Base-by-base conservation (phyloP, 2,888 invertebrate species). In the Crossocerus cetratus region DNA sequence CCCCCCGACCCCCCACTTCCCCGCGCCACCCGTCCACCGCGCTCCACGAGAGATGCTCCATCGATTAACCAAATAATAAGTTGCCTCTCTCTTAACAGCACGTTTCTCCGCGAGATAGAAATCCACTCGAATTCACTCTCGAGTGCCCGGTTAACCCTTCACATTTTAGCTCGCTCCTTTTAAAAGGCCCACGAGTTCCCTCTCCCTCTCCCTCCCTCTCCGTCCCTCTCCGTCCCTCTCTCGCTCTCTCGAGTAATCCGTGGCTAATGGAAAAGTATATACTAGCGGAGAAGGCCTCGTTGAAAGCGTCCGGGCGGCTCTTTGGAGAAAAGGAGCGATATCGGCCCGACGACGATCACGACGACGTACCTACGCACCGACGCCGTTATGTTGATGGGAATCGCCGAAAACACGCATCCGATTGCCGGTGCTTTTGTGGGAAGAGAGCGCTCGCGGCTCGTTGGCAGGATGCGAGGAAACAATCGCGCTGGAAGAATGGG, bases 401-500 rank as follows among this genome's bases (percentile, higher is more conserved):
- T 84, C 82, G 78, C 65, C 69, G 70, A 80, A 71, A 75, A 60
- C 61, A 72, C 57, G 61, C 70, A 69, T 73, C 71, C 65, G 72
- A 75, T 74, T 83, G 75, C 75, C 83, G 60, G 80, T 76, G 57
- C 70, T 76, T n/a, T n/a, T 81, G 84, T 83, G 86, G 82, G 84
- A 32, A 32, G 32, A 85, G 86, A 83, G 81, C 76, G n/a, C n/a
- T n/a, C n/a, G n/a, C n/a, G 77, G 54, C 58, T 32, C 64, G 75
- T 70, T 72, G 84, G 80, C 87, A 87, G 86, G 86, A 87, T 87
- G 84, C 86, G 77, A 83, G 82, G 86, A 85, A 86, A 88, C 87
- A 88, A 88, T 88, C 82, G 86, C 78, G 11, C 32, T 84, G 84
- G 82, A 84, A 83, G 83, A 83, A 76, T 76, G 80, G 74, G 73